A percentile compares a stretch with the other conserved stretches of the same genome.
phyloP scores from a whole-genome alignment of 2,888 invertebrate species.

The Scaptomyza polygonia region DNA sequence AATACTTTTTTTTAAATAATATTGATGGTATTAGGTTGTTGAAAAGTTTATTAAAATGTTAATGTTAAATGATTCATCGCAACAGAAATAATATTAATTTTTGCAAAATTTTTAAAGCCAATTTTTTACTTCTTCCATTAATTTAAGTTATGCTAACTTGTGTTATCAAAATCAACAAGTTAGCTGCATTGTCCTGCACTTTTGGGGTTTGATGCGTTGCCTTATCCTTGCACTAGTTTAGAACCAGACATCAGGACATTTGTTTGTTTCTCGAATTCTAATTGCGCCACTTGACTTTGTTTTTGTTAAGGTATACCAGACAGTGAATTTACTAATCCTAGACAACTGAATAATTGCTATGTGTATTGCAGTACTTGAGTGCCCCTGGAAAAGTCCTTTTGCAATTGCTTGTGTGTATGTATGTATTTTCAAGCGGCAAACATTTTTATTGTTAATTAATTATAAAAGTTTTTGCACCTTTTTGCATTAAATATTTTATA shows the following conservation, averaged over 20 bases:
- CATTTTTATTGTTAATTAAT: conserved; percentile 59
- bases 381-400: conserved; percentile 24
- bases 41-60: no score
- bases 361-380: neutral
- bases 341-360: conserved; percentile 19
- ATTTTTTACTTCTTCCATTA: no score
- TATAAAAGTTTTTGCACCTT: conserved; percentile 69
- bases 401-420: conserved; percentile 1
- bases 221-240: conserved; percentile 33
- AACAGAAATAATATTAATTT: no score
- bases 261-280: conserved; percentile 54
- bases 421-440: neutral
- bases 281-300: conserved; percentile 44
- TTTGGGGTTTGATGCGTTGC: neutral
- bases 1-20: no score
- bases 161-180: conserved; percentile 66
- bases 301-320: conserved; percentile 4
- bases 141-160: neutral
- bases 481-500: conserved; percentile 30
- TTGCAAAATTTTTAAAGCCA: no score
- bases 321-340: conserved; percentile 27
- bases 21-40: no score
- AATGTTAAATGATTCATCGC: no score
- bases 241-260: conserved; percentile 18
- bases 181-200: conserved; percentile 52